Conservation (phyloP, 2,113 vertebrate species). For the Herpetotheres cachinnans region DNA sequence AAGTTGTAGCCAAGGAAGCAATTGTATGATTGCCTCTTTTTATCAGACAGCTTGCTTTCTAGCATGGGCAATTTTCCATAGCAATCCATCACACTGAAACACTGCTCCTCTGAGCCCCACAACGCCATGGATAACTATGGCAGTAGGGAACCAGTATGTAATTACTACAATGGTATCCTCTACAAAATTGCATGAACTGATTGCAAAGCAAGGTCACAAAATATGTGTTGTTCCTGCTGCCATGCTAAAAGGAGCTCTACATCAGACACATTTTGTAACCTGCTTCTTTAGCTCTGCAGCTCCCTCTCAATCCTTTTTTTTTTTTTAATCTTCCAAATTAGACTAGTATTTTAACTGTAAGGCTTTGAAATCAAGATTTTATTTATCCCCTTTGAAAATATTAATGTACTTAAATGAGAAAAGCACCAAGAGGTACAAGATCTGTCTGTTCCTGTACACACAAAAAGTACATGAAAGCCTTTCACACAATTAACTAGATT, state of each 20-base stretch:
- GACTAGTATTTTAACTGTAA: background rate
- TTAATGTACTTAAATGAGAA: slow-evolving; percentile 14
- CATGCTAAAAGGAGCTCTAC: background rate
- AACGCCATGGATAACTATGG: background rate
- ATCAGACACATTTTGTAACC: background rate
- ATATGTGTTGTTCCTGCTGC: background rate
- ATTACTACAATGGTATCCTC: slow-evolving; percentile 26
- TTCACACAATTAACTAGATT: slow-evolving; percentile 13
- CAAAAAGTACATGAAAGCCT: background rate
- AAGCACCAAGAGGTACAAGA: background rate
- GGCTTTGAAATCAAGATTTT: slow-evolving; percentile 20
- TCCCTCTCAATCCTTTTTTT: background rate
- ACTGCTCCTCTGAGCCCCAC: background rate
- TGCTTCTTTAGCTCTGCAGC: background rate
- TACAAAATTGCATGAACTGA: background rate
- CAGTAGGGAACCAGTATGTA: slow-evolving; percentile 30
- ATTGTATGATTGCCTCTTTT: background rate
- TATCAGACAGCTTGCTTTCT: background rate
- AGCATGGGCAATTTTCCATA: background rate
- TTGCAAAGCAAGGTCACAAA: slow-evolving; percentile 10
- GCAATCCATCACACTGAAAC: slow-evolving; percentile 30
- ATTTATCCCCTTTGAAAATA: slow-evolving; percentile 25
- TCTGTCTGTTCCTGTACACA: background rate
- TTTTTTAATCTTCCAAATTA: slow-evolving; percentile 7
- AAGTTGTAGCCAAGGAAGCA: background rate